Evolutionary conservation across 2,113 vertebrate genomes (phyloP), one percentile per base, ranked within the genome.

Genomic region (Ailuropoda melanoleuca): DNA sequence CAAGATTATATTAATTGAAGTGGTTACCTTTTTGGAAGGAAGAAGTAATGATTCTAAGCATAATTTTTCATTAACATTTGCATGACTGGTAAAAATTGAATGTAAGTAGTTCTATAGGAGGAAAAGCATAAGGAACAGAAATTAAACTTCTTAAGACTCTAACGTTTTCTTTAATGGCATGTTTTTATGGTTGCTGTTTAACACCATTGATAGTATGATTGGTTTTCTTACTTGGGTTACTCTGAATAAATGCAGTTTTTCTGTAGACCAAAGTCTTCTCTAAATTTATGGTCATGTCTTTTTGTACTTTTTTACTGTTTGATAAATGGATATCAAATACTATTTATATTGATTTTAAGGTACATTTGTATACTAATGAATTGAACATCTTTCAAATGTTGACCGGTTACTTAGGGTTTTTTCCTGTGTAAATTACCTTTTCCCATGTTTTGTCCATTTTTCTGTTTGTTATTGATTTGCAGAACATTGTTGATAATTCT

Each of bases 31-130:
- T 90, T 88, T 82, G 24, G 4, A 92, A 93, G 29, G 21, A 93
- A 53, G 37, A 14, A 88, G 10, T 66, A 90, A 68, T 60, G 34
- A 72, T 55, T 85, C 31, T 55, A 83, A 83, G 37, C 31, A 50
- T 50, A 92, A 46, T 86, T 96, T 96, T 86, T 29, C 64, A 81
- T 83, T 92, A 94, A 70, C 10, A 93, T 78, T 88, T 64, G 50
- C 21, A 31, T 39, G 17, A 75, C 70, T 93, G 18, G n/a, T 90
- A 70, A 84, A 83, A 92, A 83, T 81, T 85, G 60, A 88, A 90
- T 82, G 3, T 81, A 90, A 80, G 12, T 81, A 82, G 70, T 89
- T 95, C 43, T 92, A 34, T 86, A 80, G 55, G 39, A 88, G n/a
- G 29, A 60, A 74, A 90, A 85, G 14, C 58, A 66, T 82, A 85